phyloP scores from a whole-genome alignment of 1,140 invertebrate species.

The Gryllus bimaculatus region DNA sequence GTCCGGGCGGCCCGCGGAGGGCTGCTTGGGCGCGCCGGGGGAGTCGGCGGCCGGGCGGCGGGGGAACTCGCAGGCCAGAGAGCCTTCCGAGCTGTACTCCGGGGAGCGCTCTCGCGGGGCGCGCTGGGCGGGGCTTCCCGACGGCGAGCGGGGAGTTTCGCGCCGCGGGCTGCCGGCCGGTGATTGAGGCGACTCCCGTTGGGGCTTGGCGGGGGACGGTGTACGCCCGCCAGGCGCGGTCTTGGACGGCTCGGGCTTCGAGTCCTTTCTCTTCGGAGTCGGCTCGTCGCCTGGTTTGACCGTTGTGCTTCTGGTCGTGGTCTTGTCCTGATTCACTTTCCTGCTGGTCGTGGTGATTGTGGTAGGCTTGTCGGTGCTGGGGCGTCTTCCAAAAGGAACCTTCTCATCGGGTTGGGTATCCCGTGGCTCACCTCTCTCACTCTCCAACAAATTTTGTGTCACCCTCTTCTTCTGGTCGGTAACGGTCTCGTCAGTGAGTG shows the following conservation, averaged over 20 bases:
- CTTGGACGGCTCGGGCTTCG: background rate
- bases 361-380: background rate
- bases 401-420: background rate
- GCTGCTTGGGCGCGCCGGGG: constrained; percentile 8
- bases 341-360: background rate
- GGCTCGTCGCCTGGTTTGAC: too few relatives aligned
- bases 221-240: too few relatives aligned
- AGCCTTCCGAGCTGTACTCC: constrained; percentile 32
- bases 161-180: too few relatives aligned
- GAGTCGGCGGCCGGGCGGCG: background rate
- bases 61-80: constrained; percentile 27
- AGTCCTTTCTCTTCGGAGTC: too few relatives aligned
- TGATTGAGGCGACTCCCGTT: background rate
- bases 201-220: background rate
- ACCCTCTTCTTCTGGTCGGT: background rate
- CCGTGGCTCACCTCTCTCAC: background rate
- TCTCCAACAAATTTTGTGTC: background rate
- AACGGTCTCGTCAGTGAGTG: background rate
- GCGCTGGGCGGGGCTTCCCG: background rate
- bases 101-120: constrained; percentile 27
- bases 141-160: background rate
- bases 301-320: background rate
- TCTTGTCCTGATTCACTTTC: background rate
- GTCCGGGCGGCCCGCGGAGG: background rate
- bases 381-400: too few relatives aligned